Evolutionary conservation across 2,888 invertebrate genomes (phyloP), one percentile per base, ranked within the genome.

Genomic region (Azorinus chamasolen): DNA sequence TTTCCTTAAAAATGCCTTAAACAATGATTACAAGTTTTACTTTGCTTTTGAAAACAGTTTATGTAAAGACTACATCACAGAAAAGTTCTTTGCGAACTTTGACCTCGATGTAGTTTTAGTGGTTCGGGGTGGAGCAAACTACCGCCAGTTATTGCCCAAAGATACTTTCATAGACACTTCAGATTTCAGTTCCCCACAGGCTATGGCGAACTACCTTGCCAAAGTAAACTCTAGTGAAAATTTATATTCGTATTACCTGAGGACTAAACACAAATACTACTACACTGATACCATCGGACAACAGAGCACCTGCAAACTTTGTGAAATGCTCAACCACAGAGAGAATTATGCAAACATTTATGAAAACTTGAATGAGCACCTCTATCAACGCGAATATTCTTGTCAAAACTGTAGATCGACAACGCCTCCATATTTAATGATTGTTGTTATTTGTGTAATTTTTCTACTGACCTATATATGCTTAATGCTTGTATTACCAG

Each of bases 41-140:
- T 58, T 79, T 20, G 61, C 79, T 10, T 79, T 79, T 53, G 79
- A 79, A 62, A 79, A 75, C 20, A 39, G 74, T 2, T 51, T 79
- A 37, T 79, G 79, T 53, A 59, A 62, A 14, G 58, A 64, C 5
- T 79, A 74, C 51, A 71, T 79, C 51, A 59, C 79, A 1, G 74
- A 79, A 43, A 79, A 79, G 46, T 18, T 79, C 6, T 75, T 54
- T 25, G 74, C 74, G n/a, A 79, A 79, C 25, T 79, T 37, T 39
- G 71, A 74, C n/a, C 75, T 66, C 32, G 79, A 79, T 32, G 59
- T 59, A 25, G 55, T 79, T 24, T 25, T 59, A 0, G 48, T 79
- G 14, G 64, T 68, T 0, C 27, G 71, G 1, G 79, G 79, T 25
- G 79, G 79, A 5, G 63, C 32, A 2, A 63, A 79, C 18, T 45